Conservation (phyloP, 1,140 invertebrate genomes). For the Drosophila tristis region DNA sequence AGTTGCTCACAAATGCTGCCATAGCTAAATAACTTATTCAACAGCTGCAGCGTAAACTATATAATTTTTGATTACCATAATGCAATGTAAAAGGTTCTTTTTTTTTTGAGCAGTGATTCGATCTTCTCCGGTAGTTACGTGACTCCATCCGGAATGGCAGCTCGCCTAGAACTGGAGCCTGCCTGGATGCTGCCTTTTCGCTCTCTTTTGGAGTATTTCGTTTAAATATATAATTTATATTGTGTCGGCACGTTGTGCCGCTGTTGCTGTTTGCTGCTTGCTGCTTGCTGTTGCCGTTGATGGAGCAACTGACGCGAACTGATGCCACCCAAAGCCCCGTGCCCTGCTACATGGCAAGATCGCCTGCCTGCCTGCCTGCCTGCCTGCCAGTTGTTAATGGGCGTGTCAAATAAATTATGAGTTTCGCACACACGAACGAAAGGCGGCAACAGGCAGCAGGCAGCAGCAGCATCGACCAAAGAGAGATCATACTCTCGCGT, state of each 20-base stretch:
- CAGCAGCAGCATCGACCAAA: constrained; percentile 15
- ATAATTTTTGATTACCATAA: constrained; percentile 45
- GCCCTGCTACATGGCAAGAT: constrained; percentile 11
- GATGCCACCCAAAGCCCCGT: constrained; percentile 66
- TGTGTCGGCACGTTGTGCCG: constrained; percentile 67
- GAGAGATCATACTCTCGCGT: constrained; percentile 19
- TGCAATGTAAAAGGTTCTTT: constrained; percentile 40
- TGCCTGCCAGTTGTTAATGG: constrained; percentile 64
- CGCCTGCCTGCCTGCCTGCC: background rate
- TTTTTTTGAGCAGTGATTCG: constrained; percentile 16
- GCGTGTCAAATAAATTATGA: constrained; percentile 82
- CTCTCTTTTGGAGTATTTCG: background rate
- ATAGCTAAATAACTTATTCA: constrained; percentile 36
- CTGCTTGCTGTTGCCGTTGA: constrained; percentile 47
- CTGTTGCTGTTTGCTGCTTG: no score
- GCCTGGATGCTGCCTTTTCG: constrained; percentile 40
- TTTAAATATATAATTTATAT: constrained; percentile 74
- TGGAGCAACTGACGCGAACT: constrained; percentile 69
- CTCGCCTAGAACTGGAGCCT: background rate
- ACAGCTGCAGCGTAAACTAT: constrained; percentile 15
- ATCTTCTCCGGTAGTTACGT: constrained; percentile 30
- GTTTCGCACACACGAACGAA: constrained; percentile 72
- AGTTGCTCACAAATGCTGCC: no score
- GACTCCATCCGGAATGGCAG: constrained; percentile 41
- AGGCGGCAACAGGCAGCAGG: constrained; percentile 32